Evolutionary conservation across 2,888 invertebrate species (phyloP).

Genomic region (Maniola hyperantus): DNA sequence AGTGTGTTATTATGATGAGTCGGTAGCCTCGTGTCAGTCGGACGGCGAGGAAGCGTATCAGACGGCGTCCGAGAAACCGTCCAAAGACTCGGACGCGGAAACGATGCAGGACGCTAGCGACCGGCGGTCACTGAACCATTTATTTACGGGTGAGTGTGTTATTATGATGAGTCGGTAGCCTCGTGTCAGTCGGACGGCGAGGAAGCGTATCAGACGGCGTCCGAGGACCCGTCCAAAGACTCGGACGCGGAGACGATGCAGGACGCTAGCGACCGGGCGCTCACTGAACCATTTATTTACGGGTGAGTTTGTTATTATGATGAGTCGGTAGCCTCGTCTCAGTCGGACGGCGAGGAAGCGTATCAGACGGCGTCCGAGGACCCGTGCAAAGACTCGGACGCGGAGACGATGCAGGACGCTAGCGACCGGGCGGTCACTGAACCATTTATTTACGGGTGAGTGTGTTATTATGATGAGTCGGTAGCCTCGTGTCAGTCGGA

Average conservation of each 20-base stretch:
- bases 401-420: slow-evolving; percentile 75
- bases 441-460: slow-evolving; percentile 87
- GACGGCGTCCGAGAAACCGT: slow-evolving; percentile 83
- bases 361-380: slow-evolving; percentile 86
- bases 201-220: too few species aligned
- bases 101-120: slow-evolving; percentile 75
- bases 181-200: too few species aligned
- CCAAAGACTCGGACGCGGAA: slow-evolving; percentile 65
- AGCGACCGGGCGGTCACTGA: slow-evolving; percentile 75
- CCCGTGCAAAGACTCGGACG: slow-evolving; percentile 55
- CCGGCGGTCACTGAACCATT: slow-evolving; percentile 80
- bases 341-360: slow-evolving; percentile 59
- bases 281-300: neutral
- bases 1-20: too few species aligned
- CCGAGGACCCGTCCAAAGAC: too few species aligned
- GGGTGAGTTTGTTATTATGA: too few species aligned
- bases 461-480: too few species aligned
- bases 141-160: slow-evolving; percentile 86
- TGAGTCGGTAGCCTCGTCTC: slow-evolving; percentile 63
- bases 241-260: neutral
- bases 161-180: too few species aligned
- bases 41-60: slow-evolving; percentile 73
- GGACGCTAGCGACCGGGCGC: neutral
- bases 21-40: slow-evolving; percentile 58
- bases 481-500: too few species aligned